A percentile compares a stretch with the other conserved stretches of the same genome.
Conservation (phyloP, 2,797 vertebrate genomes). For the Neomorphus geoffroyi region DNA sequence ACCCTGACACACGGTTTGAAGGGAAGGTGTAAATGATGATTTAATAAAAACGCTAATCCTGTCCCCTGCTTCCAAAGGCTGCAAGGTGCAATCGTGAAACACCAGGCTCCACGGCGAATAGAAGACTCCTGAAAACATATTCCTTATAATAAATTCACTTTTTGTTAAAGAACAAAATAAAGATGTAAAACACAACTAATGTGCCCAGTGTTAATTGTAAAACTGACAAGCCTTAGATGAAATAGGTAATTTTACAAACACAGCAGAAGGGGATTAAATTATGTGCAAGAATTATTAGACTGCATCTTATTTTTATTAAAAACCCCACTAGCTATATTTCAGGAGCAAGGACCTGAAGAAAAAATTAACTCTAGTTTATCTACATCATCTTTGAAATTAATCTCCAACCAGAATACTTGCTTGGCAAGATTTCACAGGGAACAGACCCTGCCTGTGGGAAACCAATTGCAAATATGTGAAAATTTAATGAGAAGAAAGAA, state of each 20-base stretch:
- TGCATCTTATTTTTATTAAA: conserved; percentile 48
- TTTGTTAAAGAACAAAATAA: neutral
- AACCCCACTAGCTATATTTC: neutral
- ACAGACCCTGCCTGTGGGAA: neutral
- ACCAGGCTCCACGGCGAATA: neutral
- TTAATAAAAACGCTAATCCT: neutral
- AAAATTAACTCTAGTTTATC: conserved; percentile 19
- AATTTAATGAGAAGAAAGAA: neutral
- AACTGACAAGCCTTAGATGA: conserved; percentile 26
- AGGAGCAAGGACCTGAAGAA: neutral
- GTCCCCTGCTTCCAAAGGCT: neutral
- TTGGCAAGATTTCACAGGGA: neutral
- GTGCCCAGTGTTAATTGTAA: conserved; percentile 10
- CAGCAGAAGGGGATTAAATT: conserved; percentile 33
- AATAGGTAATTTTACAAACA: conserved; percentile 42
- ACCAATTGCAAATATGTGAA: neutral
- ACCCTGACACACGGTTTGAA: neutral
- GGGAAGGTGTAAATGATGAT: neutral
- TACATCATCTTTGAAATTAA: neutral
- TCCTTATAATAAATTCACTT: conserved; percentile 31
- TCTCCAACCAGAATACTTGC: neutral
- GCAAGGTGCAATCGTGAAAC: neutral
- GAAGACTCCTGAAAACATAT: neutral
- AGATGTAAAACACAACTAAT: neutral
- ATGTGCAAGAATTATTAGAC: conserved; percentile 40